Percentiles rank a stretch among this genome's conserved stretches.
Evolutionary conservation across 37 sponge, comb jelly and placozoan genomes (phyloP).

Genomic region (Crambe crambe): DNA sequence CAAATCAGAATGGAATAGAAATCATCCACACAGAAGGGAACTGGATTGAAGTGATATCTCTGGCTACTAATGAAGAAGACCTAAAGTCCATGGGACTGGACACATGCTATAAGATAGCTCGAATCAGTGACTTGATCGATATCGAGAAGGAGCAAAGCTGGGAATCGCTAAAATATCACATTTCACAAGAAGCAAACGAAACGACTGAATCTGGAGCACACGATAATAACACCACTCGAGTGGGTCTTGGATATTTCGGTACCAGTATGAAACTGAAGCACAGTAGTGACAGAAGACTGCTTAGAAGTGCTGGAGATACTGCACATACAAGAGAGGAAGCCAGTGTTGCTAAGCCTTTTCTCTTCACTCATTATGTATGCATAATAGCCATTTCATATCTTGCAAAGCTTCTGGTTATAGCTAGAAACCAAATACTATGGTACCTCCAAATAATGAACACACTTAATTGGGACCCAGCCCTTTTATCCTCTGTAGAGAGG

Average conservation of each 20-base stretch:
- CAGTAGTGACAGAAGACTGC: not conserved
- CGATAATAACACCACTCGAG: no score
- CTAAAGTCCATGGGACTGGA: not conserved
- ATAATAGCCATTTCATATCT: not conserved
- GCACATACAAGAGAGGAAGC: not conserved
- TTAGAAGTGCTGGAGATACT: not conserved
- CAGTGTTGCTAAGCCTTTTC: no score
- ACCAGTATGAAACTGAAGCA: not conserved
- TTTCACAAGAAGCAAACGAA: not conserved
- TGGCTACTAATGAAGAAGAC: not conserved
- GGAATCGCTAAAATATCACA: not conserved
- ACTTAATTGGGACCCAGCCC: no score
- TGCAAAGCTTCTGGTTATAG: not conserved
- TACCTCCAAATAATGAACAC: no score
- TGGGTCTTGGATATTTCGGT: not conserved
- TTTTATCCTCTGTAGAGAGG: no score
- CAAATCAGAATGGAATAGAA: slow-evolving; percentile 4
- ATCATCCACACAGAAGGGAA: slow-evolving; percentile 8
- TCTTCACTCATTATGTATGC: not conserved
- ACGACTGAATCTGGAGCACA: no score
- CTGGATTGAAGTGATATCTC: slow-evolving; percentile 5
- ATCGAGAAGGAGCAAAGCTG: slow-evolving; percentile 14
- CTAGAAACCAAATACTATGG: no score
- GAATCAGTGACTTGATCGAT: not conserved
- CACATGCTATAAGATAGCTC: not conserved